Conservation (phyloP, 2,888 invertebrate genomes). For the Xiphydria camelus region DNA sequence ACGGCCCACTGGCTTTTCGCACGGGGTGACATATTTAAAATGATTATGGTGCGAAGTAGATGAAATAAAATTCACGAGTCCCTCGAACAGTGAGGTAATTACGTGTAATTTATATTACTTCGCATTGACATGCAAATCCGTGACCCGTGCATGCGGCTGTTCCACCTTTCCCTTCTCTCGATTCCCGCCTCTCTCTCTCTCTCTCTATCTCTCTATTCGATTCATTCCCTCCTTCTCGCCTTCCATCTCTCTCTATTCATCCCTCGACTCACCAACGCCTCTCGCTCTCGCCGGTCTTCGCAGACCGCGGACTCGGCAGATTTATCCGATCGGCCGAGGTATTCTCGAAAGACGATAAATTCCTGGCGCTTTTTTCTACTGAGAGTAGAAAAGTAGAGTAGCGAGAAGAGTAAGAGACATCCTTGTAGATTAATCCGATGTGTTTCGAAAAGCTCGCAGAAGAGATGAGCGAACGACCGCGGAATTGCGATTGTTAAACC, state of each 20-base stretch:
- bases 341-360: slow-evolving; percentile 1
- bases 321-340: slow-evolving; percentile 2
- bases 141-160: slow-evolving; percentile 38
- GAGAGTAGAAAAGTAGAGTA: no score
- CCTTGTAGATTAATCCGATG: no score
- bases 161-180: not conserved
- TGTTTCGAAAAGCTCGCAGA: no score
- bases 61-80: slow-evolving; percentile 50
- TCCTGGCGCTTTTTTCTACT: not conserved
- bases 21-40: slow-evolving; percentile 24
- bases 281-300: not conserved
- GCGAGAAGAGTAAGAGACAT: no score
- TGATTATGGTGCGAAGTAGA: slow-evolving; percentile 41
- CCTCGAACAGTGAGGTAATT: slow-evolving; percentile 51
- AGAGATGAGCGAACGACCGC: no score
- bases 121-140: slow-evolving; percentile 56
- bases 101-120: slow-evolving; percentile 58
- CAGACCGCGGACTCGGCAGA: not conserved
- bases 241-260: not conserved
- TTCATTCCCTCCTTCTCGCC: slow-evolving; percentile 1
- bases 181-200: slow-evolving; percentile 4
- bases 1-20: slow-evolving; percentile 10
- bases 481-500: not conserved
- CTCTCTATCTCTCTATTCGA: not conserved
- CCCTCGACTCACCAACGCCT: not conserved